A percentile compares a stretch with the other conserved stretches of the same genome.
Conservation (phyloP, 2,113 vertebrate genomes). For the Camelus dromedarius region DNA sequence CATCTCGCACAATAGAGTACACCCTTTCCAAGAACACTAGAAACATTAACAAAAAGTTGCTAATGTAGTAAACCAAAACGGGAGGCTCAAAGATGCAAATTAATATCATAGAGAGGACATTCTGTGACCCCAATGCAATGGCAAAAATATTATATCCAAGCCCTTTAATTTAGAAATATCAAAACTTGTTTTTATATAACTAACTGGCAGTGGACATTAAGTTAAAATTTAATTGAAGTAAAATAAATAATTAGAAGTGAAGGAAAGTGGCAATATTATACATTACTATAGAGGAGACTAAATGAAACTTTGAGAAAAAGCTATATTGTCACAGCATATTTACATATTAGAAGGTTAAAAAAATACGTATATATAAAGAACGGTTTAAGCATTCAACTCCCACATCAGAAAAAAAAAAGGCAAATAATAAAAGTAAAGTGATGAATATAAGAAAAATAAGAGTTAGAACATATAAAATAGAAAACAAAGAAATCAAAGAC, state of each 20-base stretch:
- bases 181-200: background rate
- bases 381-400: background rate
- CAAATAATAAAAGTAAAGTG: background rate
- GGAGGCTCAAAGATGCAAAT: background rate
- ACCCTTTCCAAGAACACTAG: background rate
- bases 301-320: background rate
- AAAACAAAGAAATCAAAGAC: background rate
- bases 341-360: background rate
- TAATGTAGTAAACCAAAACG: background rate
- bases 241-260: background rate
- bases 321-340: background rate
- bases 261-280: background rate
- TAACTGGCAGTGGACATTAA: background rate
- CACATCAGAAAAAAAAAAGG: background rate
- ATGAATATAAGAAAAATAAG: background rate
- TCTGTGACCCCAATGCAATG: background rate
- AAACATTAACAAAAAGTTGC: background rate
- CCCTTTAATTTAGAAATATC: background rate
- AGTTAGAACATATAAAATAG: background rate
- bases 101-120: background rate
- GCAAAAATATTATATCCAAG: background rate
- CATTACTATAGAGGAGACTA: background rate
- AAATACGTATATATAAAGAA: background rate
- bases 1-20: background rate
- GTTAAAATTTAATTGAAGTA: background rate